These are phyloP conservation scores for Dryomyza anilis DNA, from an alignment of 2,888 invertebrate species.

Conservation along the genomic window DNA sequence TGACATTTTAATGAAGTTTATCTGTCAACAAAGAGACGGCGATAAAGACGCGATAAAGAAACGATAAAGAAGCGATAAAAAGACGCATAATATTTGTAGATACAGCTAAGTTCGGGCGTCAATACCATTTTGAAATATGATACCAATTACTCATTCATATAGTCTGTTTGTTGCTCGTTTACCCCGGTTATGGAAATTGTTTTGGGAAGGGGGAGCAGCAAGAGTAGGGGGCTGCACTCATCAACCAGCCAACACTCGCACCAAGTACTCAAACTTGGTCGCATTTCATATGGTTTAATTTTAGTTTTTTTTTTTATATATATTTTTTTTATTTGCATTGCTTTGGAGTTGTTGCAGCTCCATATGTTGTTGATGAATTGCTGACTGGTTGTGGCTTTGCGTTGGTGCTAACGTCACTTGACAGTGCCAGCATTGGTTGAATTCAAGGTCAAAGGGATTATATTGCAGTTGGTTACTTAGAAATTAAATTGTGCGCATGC, in stretches of 20 bases:
- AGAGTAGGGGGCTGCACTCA: neutral
- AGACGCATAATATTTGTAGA: too few species aligned
- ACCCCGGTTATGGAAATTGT: neutral
- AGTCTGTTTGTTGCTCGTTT: neutral
- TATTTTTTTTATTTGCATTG: neutral
- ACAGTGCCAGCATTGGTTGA: neutral
- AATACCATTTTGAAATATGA: constrained; percentile 6
- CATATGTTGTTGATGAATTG: neutral
- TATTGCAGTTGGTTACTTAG: neutral
- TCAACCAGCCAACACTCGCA: neutral
- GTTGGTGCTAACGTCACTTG: constrained; percentile 7
- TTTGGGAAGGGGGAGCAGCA: too few species aligned
- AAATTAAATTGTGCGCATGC: neutral
- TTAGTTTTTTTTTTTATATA: too few species aligned
- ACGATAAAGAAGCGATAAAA: too few species aligned
- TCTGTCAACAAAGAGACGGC: neutral
- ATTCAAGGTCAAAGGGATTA: constrained; percentile 10
- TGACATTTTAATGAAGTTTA: neutral
- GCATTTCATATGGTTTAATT: neutral
- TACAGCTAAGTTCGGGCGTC: too few species aligned
- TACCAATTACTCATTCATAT: neutral
- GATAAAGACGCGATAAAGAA: neutral
- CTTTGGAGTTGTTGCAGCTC: neutral
- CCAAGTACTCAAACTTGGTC: neutral
- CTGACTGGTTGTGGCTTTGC: neutral